Base-by-base conservation (phyloP, 2,797 vertebrate species). In the Distichodus sexfasciatus region DNA sequence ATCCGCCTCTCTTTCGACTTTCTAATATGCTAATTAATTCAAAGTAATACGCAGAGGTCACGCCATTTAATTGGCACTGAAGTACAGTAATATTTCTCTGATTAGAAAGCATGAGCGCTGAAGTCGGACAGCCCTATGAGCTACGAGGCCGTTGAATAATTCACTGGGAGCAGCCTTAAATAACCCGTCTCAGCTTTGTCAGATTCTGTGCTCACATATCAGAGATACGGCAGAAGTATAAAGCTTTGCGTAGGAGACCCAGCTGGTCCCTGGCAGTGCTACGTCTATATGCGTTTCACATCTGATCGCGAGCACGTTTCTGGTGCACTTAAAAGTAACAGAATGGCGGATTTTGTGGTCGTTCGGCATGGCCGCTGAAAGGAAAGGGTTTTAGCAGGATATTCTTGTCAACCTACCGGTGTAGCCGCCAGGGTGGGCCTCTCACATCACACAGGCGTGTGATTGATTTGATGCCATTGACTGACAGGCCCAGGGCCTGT, bases 381-480 rank as follows among this genome's bases (percentile, higher is more conserved):
- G 44, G 35, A 51, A 23, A 6, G 23, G 9, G n/a, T 31, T n/a
- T n/a, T n/a, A n/a, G n/a, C n/a, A n/a, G n/a, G 50, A 53, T 33
- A 21, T 55, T 40, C 17, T n/a, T 1, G 19, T 21, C 35, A 21
- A 36, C 17, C 57, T 17, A 31, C 24, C 1, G 5, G 14, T 50
- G 31, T 55, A n/a, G 61, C 71, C 74, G 66, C 76, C 74, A 72
- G 50, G 68, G 74, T 71, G 46, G 71, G 81, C 75, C 75, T 77
- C 69, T 76, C n/a, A 79, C 78, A 83, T 78, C 79, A 75, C 79
- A 67, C 10, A 7, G 75, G 79, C 54, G 70, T 36, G 73, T 82
- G 87, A 88, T 86, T 86, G 85, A 87, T 87, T 82, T 66, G 80
- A 85, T 54, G 78, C 83, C 82, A 85, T 87, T 87, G 89, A 87